Conservation (phyloP, 2,888 invertebrate genomes). For the Liopterus haemorrhoidalis region DNA sequence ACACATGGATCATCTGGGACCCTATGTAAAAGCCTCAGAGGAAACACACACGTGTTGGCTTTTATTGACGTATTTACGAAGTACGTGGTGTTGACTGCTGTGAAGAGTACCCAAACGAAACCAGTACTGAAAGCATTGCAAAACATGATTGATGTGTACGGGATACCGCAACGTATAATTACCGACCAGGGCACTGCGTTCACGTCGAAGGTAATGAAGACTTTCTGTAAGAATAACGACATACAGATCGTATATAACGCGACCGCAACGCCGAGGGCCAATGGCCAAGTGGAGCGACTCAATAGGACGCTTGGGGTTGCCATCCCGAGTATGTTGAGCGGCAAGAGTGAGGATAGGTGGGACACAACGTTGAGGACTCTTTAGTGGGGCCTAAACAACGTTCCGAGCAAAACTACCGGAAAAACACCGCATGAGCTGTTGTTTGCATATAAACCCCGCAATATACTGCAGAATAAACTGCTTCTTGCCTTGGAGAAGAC, state of each 20-base stretch:
- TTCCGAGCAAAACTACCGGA: too few species aligned
- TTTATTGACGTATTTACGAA: conserved; percentile 34
- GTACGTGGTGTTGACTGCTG: conserved; percentile 29
- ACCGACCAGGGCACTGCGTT: conserved; percentile 33
- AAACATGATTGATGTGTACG: conserved; percentile 27
- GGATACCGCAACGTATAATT: conserved; percentile 31
- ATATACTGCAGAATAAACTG: too few species aligned
- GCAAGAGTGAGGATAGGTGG: too few species aligned
- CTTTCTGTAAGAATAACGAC: conserved; percentile 29
- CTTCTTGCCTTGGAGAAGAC: too few species aligned
- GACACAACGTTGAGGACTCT: too few species aligned
- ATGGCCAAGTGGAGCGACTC: conserved; percentile 32
- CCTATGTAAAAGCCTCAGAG: conserved; percentile 30
- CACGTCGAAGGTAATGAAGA: conserved; percentile 30
- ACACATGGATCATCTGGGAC: conserved; percentile 34
- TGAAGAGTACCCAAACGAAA: conserved; percentile 26
- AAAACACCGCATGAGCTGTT: too few species aligned
- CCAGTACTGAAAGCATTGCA: conserved; percentile 23
- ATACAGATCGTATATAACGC: conserved; percentile 30
- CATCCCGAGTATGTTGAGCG: too few species aligned
- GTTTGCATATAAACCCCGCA: too few species aligned
- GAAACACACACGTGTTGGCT: conserved; percentile 32
- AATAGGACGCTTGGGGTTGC: too few species aligned
- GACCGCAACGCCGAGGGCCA: conserved; percentile 32
- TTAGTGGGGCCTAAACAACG: too few species aligned